A percentile compares a stretch with the other conserved stretches of the same genome.
phyloP scores from a whole-genome alignment of 2,888 invertebrate genomes.

The Pheosia tremula region DNA sequence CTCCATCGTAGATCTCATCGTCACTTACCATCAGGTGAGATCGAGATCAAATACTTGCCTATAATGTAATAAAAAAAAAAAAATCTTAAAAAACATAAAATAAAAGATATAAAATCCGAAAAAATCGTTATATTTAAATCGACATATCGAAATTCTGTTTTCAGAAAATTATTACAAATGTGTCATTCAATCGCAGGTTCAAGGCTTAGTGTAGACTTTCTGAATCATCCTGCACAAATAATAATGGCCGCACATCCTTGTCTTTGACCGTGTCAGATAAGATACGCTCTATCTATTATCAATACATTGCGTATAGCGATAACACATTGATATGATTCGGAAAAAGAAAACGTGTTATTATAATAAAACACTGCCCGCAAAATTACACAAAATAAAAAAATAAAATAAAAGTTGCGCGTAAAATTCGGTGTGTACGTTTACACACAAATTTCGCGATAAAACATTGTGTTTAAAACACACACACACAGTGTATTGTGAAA shows the following conservation, averaged over 20 bases:
- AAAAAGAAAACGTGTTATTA: neutral
- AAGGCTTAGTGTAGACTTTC: no score
- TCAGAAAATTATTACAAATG: no score
- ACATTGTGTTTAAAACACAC: neutral
- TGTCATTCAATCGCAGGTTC: no score
- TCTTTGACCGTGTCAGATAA: conserved; percentile 26
- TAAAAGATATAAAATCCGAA: no score
- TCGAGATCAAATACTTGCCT: no score
- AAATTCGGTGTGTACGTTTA: neutral
- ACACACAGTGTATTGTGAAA: neutral
- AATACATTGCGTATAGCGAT: conserved; percentile 4
- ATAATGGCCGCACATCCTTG: conserved; percentile 23
- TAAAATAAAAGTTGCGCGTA: neutral
- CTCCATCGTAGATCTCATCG: no score
- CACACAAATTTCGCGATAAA: neutral
- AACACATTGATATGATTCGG: neutral
- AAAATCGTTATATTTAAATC: no score
- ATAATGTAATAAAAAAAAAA: no score
- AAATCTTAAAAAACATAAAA: no score
- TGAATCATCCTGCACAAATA: no score
- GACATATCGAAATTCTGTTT: no score
- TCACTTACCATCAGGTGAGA: no score
- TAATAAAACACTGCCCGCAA: neutral
- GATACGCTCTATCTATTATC: conserved; percentile 21
- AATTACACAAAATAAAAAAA: neutral